Evolutionary conservation across 2,888 invertebrate species (phyloP), one percentile per base, ranked within the genome.

Genomic region (Hipparchia sbordonii): DNA sequence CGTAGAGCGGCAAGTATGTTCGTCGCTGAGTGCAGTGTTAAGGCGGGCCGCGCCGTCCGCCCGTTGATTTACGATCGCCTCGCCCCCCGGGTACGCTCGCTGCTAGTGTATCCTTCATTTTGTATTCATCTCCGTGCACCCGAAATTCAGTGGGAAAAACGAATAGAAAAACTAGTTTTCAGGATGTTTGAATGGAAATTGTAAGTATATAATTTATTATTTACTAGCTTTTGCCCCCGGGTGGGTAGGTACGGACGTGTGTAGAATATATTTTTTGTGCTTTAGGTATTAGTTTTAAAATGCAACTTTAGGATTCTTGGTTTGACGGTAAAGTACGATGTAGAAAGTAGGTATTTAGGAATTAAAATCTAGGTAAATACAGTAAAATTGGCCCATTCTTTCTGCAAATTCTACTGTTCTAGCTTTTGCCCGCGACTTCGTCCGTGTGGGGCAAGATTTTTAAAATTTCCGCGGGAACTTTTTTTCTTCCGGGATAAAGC

Each of bases 11-110:
- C 12, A 33, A 46, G 79, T 78, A 75, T 71, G 72, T 73, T 70
- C 67, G 78, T 79, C 79, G 76, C 77, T 75, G 77, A 77, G 78
- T 81, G 82, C 82, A 80, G 76, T 77, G 81, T 73, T 74, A 77
- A 77, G 77, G 78, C 78, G 77, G 75, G 72, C 59, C 75, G 61
- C 62, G 65, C 74, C 72, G 77, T 74, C 79, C 80, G 78, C 74
- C 77, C 74, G 70, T 78, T 79, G 81, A 81, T 81, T 80, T 81
- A 81, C 78, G 56, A 74, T 75, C 74, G 80, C 74, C 72, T 70
- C 74, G 77, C 80, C 79, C 78, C 79, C 74, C 74, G 79, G 79
- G 77, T 69, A 57, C 74, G 73, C 75, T 77, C 75, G 59, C 33
- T 10, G 59, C 10, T 33, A 51, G 74, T 68, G 74, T 70, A 68